Evolutionary conservation across 1,140 invertebrate genomes (phyloP), one percentile per base, ranked within the genome.

Genomic region (Leguminivora glycinivorella): DNA sequence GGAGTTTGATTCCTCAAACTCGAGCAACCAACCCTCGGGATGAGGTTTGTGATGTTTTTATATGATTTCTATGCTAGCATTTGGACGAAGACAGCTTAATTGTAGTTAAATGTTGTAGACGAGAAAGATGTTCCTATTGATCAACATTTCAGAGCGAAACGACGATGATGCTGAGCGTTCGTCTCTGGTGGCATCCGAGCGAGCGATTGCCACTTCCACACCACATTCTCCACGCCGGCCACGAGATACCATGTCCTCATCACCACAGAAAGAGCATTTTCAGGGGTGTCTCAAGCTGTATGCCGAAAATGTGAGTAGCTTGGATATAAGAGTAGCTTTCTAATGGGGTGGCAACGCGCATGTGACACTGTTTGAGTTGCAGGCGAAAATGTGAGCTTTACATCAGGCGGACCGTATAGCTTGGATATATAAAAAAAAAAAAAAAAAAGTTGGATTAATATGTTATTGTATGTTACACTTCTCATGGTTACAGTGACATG

Each of bases 221-320:
- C 88, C 87, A 71, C 83, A 4, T 52, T 84, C 83, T 1, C 83
- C 86, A 0, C 73, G 83, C 22, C 76, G 78, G 5, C 40, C 76
- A 2, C 75, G 81, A 10, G 84, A 87, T 17, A 83, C 84, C 9
- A 90, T 90, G 78, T 84, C 84, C 5, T 89, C 82, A 9, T 89
- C 91, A n/a, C 88, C 90, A n/a, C 90, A 95, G 47, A 92, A 94
- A 58, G 94, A 94, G 75, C 94, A 95, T 80, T 95, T 94, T 81
- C 88, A 93, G 71, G 94, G 93, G 66, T 95, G 95, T 79, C 93
- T 95, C 38, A 94, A 95, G 79, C 88, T 95, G 12, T 95, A 93
- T 80, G 91, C 94, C 68, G 94, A 95, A 91, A 95, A 95, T 93
- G 93, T 94, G 86, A 91, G 90, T 75, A 34, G 56, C 31, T 40